phyloP scores from a whole-genome alignment of 2,113 vertebrate genomes.

The Lophius piscatorius region DNA sequence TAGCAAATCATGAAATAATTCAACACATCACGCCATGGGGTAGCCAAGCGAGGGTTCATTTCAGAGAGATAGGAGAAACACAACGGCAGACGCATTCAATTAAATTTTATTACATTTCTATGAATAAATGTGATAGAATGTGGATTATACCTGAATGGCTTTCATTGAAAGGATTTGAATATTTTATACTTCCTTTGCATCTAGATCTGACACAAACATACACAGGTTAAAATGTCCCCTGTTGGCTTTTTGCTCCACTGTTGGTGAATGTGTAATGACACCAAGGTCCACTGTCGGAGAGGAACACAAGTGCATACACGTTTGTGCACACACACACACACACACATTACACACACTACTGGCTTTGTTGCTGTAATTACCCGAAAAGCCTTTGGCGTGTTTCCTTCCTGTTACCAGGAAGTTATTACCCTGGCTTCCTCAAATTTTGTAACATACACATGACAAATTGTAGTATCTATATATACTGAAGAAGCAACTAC shows the following conservation, averaged over 20 bases:
- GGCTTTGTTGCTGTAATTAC: slow-evolving; percentile 24
- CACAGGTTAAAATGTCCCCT: too few species aligned
- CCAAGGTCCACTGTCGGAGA: too few species aligned
- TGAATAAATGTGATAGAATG: slow-evolving; percentile 58
- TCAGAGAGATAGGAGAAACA: slow-evolving; percentile 3
- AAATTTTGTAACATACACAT: slow-evolving; percentile 1
- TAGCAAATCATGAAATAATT: slow-evolving; percentile 56
- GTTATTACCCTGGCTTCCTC: neutral
- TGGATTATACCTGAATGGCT: slow-evolving; percentile 46
- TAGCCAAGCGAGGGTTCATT: slow-evolving; percentile 45
- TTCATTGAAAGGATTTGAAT: slow-evolving; percentile 46
- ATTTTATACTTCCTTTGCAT: slow-evolving; percentile 54
- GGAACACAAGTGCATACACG: slow-evolving; percentile 1
- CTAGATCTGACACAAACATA: slow-evolving; percentile 17
- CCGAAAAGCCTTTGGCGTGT: slow-evolving; percentile 6
- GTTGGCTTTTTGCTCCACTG: too few species aligned
- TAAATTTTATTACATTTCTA: slow-evolving; percentile 48
- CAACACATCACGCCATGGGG: slow-evolving; percentile 37
- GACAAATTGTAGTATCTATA: slow-evolving; percentile 4
- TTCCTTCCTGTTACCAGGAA: slow-evolving; percentile 6
- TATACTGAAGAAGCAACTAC: neutral
- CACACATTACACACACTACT: slow-evolving; percentile 18
- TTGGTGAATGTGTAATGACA: too few species aligned
- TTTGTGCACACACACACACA: slow-evolving; percentile 10
- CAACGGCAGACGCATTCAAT: slow-evolving; percentile 45